A percentile compares a stretch with the other conserved stretches of the same genome.
These are phyloP conservation scores for Merops nubicus DNA, from an alignment of 2,113 vertebrate species.

Conservation along the genomic window DNA sequence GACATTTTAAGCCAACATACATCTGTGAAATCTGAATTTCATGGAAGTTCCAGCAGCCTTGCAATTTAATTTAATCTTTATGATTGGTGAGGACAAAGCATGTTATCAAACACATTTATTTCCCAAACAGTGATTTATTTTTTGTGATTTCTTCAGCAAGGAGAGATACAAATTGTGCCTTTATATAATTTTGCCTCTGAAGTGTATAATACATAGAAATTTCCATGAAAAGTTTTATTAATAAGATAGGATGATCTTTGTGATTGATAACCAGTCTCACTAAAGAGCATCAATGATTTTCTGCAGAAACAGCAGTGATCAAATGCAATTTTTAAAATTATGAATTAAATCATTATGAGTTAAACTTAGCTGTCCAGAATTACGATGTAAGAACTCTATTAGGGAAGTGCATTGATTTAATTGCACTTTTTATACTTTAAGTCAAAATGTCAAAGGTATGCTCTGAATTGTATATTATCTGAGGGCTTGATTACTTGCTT, in stretches of 20 bases:
- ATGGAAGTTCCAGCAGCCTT: neutral
- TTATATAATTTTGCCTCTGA: neutral
- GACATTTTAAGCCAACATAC: neutral
- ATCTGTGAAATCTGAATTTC: neutral
- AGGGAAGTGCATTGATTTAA: slow-evolving; percentile 11
- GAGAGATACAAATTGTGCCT: neutral
- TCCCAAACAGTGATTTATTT: neutral
- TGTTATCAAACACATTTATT: neutral
- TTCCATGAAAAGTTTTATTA: neutral
- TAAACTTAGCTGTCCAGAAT: neutral
- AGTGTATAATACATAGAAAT: neutral
- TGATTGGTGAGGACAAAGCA: neutral
- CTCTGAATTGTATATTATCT: slow-evolving; percentile 28
- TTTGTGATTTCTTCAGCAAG: neutral
- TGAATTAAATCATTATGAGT: neutral
- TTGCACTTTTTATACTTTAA: neutral
- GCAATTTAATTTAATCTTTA: neutral
- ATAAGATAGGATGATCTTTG: neutral
- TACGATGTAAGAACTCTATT: neutral
- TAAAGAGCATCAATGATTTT: neutral
- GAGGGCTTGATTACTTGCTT: slow-evolving; percentile 36
- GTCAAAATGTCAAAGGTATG: slow-evolving; percentile 19
- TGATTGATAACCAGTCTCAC: neutral
- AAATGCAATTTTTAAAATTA: neutral
- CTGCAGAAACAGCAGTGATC: neutral